These are phyloP conservation scores for Athetis lepigone DNA, from an alignment of 2,888 invertebrate genomes.

Conservation along the genomic window DNA sequence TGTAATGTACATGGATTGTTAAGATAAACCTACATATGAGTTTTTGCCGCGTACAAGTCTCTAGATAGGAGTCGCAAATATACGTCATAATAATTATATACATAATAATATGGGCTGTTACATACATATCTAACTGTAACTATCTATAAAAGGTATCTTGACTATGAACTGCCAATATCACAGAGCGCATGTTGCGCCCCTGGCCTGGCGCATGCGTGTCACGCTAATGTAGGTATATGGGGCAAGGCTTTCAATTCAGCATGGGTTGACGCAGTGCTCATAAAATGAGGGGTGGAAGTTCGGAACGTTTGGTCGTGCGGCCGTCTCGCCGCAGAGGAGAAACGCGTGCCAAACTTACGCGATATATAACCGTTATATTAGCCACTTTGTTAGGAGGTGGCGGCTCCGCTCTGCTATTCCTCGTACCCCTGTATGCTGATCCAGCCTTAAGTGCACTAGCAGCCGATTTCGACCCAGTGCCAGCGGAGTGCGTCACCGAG, in stretches of 20 bases:
- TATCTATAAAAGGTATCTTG: slow-evolving; percentile 24
- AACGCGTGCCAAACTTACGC: slow-evolving; percentile 83
- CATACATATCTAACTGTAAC: no score
- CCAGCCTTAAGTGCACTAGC: slow-evolving; percentile 91
- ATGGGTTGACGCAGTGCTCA: slow-evolving; percentile 87
- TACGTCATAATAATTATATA: not conserved
- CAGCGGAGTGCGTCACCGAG: slow-evolving; percentile 93
- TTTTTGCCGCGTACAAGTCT: slow-evolving; percentile 1
- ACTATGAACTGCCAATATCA: not conserved
- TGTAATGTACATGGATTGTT: not conserved
- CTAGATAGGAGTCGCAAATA: not conserved
- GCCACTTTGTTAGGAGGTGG: slow-evolving; percentile 86
- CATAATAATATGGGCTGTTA: not conserved
- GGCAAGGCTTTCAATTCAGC: slow-evolving; percentile 74
- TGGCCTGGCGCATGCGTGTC: slow-evolving; percentile 71
- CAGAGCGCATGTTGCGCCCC: slow-evolving; percentile 74
- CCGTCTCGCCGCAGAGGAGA: slow-evolving; percentile 82
- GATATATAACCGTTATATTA: slow-evolving; percentile 85
- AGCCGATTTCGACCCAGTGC: slow-evolving; percentile 94
- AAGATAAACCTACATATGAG: not conserved
- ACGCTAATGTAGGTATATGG: slow-evolving; percentile 44
- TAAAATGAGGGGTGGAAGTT: slow-evolving; percentile 88
- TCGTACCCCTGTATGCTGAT: slow-evolving; percentile 88
- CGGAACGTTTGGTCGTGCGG: slow-evolving; percentile 85
- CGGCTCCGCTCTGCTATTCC: slow-evolving; percentile 86